phyloP scores from a whole-genome alignment of 2,797 vertebrate genomes.

The Oreortyx pictus region DNA sequence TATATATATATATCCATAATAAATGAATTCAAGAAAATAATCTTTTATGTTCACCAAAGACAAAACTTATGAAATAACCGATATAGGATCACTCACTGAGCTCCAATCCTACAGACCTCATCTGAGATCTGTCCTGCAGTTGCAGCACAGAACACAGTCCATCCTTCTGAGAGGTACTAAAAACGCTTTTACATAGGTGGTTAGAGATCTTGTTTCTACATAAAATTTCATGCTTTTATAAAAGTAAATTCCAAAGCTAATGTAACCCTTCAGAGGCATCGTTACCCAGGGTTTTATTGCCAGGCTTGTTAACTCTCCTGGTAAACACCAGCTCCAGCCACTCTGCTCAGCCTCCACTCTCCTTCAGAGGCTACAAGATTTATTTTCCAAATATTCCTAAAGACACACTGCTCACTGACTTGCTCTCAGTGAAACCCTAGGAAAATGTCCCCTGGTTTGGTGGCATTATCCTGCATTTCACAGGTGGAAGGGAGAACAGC shows the following conservation, averaged over 20 bases:
- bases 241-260: conserved; percentile 68
- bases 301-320: conserved; percentile 21
- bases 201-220: background rate
- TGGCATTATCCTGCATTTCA: conserved; percentile 36
- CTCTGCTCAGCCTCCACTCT: conserved; percentile 23
- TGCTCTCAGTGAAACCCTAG: background rate
- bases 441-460: background rate
- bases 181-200: background rate
- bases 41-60: background rate
- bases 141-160: background rate
- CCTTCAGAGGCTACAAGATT: conserved; percentile 2
- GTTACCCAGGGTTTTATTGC: conserved; percentile 35
- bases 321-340: conserved; percentile 56
- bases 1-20: background rate
- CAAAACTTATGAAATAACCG: background rate
- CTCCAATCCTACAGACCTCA: background rate
- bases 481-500: conserved; percentile 4
- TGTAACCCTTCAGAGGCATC: conserved; percentile 34
- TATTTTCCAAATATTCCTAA: background rate
- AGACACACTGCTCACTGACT: background rate
- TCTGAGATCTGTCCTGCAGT: background rate
- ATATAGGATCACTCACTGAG: background rate
- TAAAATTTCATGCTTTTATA: conserved; percentile 63
- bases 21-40: background rate
- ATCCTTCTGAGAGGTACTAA: background rate